phyloP scores from a whole-genome alignment of 2,113 vertebrate genomes.

The Callipepla squamata region DNA sequence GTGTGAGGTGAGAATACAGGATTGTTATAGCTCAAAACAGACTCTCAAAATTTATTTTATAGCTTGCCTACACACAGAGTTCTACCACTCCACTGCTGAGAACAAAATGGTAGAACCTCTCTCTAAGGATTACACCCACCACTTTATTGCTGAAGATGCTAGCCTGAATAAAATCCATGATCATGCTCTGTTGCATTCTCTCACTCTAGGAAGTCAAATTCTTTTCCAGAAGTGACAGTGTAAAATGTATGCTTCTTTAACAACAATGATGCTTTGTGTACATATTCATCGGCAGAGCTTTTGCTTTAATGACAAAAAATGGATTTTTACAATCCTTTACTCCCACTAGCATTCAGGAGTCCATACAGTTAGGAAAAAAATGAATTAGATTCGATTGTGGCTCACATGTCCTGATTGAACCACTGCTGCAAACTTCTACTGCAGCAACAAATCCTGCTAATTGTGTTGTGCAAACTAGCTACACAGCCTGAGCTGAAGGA shows the following conservation, averaged over 20 bases:
- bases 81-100: not conserved
- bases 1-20: not conserved
- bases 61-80: not conserved
- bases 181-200: not conserved
- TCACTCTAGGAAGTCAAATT: not conserved
- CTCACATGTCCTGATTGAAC: not conserved
- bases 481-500: not conserved
- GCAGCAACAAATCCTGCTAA: slow-evolving; percentile 45
- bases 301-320: not conserved
- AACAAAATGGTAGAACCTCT: slow-evolving; percentile 9
- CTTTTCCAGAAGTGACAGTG: not conserved
- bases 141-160: not conserved
- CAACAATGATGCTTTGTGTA: not conserved
- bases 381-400: not conserved
- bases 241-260: slow-evolving; percentile 19
- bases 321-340: not conserved
- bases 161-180: not conserved
- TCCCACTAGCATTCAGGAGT: not conserved
- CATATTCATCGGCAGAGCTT: not conserved
- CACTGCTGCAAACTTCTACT: not conserved
- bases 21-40: not conserved
- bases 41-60: slow-evolving; percentile 15
- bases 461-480: not conserved
- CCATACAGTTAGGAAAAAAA: slow-evolving; percentile 18
- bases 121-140: not conserved